A percentile compares a stretch with the other conserved stretches of the same genome.
Conservation (phyloP, 2,113 vertebrate species). For the Aegithalos caudatus region DNA sequence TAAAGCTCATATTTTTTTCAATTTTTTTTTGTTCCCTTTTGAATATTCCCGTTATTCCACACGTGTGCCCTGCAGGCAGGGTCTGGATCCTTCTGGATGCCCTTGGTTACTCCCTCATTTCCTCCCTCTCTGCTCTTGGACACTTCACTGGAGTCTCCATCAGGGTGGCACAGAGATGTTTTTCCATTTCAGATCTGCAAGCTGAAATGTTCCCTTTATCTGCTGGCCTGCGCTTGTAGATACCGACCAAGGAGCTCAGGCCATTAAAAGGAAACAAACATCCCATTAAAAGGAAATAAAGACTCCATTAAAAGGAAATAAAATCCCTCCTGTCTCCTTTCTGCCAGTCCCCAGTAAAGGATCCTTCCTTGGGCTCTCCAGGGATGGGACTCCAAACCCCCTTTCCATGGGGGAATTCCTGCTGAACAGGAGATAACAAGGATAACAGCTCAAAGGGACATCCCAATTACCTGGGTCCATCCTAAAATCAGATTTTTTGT, state of each 20-base stretch:
- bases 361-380: not conserved
- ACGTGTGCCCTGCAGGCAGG: not conserved
- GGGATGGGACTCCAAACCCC: not conserved
- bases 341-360: not conserved
- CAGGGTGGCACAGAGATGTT: not conserved
- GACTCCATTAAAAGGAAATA: rapidly evolving
- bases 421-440: rapidly evolving
- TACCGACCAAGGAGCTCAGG: not conserved
- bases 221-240: not conserved
- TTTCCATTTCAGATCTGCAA: not conserved
- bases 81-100: not conserved
- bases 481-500: rapidly evolving
- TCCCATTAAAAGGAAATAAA: rapidly evolving
- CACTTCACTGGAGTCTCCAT: rapidly evolving
- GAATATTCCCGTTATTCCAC: rapidly evolving
- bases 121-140: not conserved
- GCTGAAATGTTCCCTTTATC: not conserved
- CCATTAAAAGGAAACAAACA: rapidly evolving
- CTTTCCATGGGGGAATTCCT: not conserved
- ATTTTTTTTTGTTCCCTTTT: not conserved
- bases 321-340: rapidly evolving
- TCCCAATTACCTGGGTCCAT: rapidly evolving
- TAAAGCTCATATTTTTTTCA: not conserved
- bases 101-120: not conserved
- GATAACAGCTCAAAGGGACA: not conserved